These are phyloP conservation scores for Perca fluviatilis DNA, from an alignment of 2,113 vertebrate genomes.

Conservation along the genomic window DNA sequence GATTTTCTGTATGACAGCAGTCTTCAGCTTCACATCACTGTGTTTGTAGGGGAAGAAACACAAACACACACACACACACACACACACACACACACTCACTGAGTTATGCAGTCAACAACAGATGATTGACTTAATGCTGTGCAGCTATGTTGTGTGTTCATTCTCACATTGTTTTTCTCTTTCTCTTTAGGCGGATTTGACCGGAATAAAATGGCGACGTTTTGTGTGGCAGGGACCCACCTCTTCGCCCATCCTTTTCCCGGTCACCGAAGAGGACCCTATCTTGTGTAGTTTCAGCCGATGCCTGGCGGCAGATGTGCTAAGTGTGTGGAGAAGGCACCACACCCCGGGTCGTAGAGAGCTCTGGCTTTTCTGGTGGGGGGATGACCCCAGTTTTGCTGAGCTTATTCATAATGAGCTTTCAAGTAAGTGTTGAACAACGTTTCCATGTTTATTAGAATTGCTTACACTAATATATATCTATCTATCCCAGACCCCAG, in stretches of 20 bases:
- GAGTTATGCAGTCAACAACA: slow-evolving; percentile 32
- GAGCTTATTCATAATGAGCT: slow-evolving; percentile 98
- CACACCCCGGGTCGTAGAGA: slow-evolving; percentile 95
- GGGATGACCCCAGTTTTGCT: slow-evolving; percentile 97
- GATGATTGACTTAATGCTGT: slow-evolving; percentile 16
- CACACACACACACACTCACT: background rate
- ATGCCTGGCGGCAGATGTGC: slow-evolving; percentile 95
- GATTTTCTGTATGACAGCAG: slow-evolving; percentile 21
- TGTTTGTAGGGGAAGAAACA: background rate
- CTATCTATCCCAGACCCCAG: too few relatives aligned
- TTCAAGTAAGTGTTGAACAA: slow-evolving; percentile 86
- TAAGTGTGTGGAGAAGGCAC: slow-evolving; percentile 97
- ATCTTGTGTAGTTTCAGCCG: slow-evolving; percentile 99
- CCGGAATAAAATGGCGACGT: slow-evolving; percentile 99
- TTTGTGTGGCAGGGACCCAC: slow-evolving; percentile 98
- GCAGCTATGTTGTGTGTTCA: background rate
- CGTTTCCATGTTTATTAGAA: background rate
- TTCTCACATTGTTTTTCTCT: slow-evolving; percentile 14
- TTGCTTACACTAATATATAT: background rate
- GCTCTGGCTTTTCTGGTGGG: slow-evolving; percentile 99
- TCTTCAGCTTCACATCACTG: background rate
- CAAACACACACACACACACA: background rate
- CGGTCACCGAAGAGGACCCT: slow-evolving; percentile 99
- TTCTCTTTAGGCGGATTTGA: slow-evolving; percentile 92
- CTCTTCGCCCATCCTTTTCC: slow-evolving; percentile 97